These are phyloP conservation scores for Gouania willdenowi DNA, from an alignment of 2,797 vertebrate species.

Conservation along the genomic window DNA sequence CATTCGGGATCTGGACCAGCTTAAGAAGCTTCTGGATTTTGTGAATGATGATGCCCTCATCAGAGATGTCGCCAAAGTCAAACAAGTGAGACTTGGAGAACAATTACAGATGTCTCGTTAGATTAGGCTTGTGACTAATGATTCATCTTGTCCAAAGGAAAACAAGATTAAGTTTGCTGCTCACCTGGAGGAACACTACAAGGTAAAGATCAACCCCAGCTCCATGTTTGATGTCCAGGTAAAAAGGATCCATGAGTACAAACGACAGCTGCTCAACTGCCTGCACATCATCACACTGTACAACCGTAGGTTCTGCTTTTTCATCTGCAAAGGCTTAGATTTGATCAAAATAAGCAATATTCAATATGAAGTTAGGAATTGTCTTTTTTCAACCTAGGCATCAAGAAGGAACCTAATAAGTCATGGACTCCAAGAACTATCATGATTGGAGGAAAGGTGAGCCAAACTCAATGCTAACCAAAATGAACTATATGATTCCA, in stretches of 20 bases:
- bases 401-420: conserved; percentile 85
- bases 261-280: conserved; percentile 90
- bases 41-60: conserved; percentile 85
- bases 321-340: no score
- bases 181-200: conserved; percentile 81
- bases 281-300: conserved; percentile 89
- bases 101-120: no score
- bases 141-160: conserved; percentile 76
- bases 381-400: conserved; percentile 64
- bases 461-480: no score
- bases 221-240: conserved; percentile 93
- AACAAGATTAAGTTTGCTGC: conserved; percentile 89
- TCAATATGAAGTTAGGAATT: no score
- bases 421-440: conserved; percentile 82
- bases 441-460: conserved; percentile 92
- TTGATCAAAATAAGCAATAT: no score
- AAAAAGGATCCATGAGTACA: conserved; percentile 94
- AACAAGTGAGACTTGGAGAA: conserved; percentile 72
- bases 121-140: no score
- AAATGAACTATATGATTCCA: no score
- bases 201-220: conserved; percentile 85
- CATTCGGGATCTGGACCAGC: conserved; percentile 82
- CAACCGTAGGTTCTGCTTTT: conserved; percentile 71
- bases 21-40: conserved; percentile 81
- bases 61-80: conserved; percentile 86